Base-by-base conservation (phyloP, 2,888 invertebrate genomes). In the Oxytorus armatus region DNA sequence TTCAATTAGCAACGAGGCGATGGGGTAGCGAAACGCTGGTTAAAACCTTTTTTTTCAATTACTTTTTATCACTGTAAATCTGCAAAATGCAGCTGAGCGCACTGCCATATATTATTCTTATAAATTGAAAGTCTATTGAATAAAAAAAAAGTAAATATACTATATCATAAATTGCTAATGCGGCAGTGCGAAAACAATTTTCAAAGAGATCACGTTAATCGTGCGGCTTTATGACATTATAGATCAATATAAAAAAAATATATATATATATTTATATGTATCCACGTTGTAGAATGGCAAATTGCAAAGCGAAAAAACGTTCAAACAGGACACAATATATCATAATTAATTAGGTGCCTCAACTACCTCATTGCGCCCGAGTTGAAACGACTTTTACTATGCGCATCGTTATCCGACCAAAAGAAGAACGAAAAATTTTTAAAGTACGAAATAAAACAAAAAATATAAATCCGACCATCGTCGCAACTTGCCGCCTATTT, bases 281-380 rank as follows among this genome's bases (percentile, higher is more conserved):
- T 25, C 39, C 59, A 5, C 11, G 3, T 10, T 23, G 39, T 42
- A 42, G 23, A 18, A 61, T 23, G n/a, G n/a, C 16, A 7, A 23
- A 61, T n/a, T 42, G 29, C 25, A 33, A 29, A 16, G 14, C 7
- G 25, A 25, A 53, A 44, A 53, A n/a, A 4, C 29, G 44, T 29
- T 63, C 16, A 18, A 18, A 53, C 29, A 65, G 44, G 55, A 55
- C 49, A 42, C 36, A 51, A 59, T 66, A n/a, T n/a, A 57, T 68
- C 33, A 42, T 72, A 47, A 51, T 59, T 77, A 44, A 16, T 33
- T 44, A 59, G 57, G 51, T 77, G 57, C 49, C 49, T 63, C 49
- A 66, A 75, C 75, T 76, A 76, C 66, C 72, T 77, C 72, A 77
- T 51, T 72, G 59, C 36, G 51, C 51, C 21, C 39, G 21, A 21